Conservation (phyloP, 2,888 invertebrate genomes). For the Digitonthophagus gazella region DNA sequence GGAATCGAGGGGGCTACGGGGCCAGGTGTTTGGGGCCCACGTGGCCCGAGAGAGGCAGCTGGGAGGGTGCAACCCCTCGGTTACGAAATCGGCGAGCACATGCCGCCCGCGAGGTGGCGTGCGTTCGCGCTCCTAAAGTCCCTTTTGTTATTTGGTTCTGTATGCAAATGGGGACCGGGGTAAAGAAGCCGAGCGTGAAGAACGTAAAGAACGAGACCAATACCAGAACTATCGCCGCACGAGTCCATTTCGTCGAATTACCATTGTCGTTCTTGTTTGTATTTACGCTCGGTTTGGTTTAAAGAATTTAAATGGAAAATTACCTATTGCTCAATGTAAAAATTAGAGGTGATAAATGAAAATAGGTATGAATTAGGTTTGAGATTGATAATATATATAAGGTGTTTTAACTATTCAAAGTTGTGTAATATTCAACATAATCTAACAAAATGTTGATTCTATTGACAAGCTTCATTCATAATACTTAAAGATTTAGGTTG, state of each 20-base stretch:
- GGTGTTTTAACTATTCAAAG: too few species aligned
- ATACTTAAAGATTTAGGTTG: too few species aligned
- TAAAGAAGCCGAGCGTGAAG: slow-evolving; percentile 3
- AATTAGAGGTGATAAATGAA: background rate
- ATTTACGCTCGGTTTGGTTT: background rate
- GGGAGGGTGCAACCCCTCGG: slow-evolving; percentile 44
- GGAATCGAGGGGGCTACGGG: slow-evolving; percentile 34
- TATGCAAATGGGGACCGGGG: slow-evolving; percentile 33
- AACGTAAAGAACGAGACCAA: slow-evolving; percentile 5
- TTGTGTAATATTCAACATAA: too few species aligned
- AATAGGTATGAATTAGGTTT: background rate
- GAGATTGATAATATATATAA: background rate
- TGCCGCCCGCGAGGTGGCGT: slow-evolving; percentile 39
- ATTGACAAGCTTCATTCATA: too few species aligned
- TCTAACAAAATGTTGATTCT: too few species aligned
- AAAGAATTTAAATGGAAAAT: background rate
- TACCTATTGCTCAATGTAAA: background rate
- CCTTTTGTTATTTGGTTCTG: slow-evolving; percentile 18
- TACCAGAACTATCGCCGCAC: slow-evolving; percentile 15
- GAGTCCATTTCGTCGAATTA: background rate
- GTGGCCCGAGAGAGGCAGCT: slow-evolving; percentile 42
- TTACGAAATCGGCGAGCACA: slow-evolving; percentile 42
- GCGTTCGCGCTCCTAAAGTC: slow-evolving; percentile 27
- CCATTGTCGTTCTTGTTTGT: slow-evolving; percentile 8
- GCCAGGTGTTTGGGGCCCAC: slow-evolving; percentile 36